Evolutionary conservation across 2,113 vertebrate species (phyloP), one percentile per base, ranked within the genome.

Genomic region (Dicentrarchus labrax): DNA sequence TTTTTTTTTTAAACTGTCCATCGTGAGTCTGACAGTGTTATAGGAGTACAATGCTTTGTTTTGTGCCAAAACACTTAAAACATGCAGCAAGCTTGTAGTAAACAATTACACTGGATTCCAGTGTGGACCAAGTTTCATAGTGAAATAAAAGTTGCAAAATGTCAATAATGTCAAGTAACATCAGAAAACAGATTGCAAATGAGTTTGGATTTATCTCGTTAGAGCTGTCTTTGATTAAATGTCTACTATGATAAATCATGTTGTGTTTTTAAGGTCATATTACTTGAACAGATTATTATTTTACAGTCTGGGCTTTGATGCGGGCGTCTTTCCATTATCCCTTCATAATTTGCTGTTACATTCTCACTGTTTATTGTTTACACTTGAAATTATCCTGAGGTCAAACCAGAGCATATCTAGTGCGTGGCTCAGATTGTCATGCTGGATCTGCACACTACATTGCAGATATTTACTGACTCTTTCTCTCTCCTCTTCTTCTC

Each of bases 291-390:
- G 12, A 53, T 51, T 9, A n/a, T 61, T 50, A n/a, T 57, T 70
- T 39, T n/a, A 39, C 45, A 70, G 64, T 43, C 6, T 22, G 43
- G 43, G 5, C 2, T 19, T 15, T 9, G 38, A 70, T 67, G 4
- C 45, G 38, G 5, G 43, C 1, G 5, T 59, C 7, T 48, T 65
- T 7, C 50, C 6, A 4, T 30, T 10, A 22, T 17, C 24, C 45
- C 15, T 43, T 61, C 22, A 43, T 69, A 13, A 36, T 45, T 22
- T 22, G 9, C 9, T 45, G 17, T 38, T 9, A 17, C 11, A 13
- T 36, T 57, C 50, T 22, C 50, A 50, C 16, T 47, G 76, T 80
- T 72, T n/a, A 24, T 59, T 50, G 60, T 73, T 5, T 80, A 45
- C 48, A 19, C 54, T 60, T 9, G 8, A 65, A 53, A 45, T 77